Evolutionary conservation across 2,797 vertebrate species (phyloP), one percentile per base, ranked within the genome.

Genomic region (Erethizon dorsatum): DNA sequence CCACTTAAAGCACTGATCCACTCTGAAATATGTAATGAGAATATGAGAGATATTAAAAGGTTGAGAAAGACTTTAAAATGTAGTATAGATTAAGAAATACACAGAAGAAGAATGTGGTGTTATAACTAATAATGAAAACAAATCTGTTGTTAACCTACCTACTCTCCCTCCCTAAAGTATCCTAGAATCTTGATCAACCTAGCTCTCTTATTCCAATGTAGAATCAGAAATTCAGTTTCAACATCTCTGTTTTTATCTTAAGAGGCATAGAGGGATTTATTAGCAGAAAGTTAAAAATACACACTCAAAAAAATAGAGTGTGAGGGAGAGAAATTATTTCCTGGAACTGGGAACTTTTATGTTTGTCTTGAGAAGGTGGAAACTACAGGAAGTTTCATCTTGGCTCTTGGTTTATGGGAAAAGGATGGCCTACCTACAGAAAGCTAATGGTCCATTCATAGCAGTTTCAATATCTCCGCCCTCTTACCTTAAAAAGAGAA

Each of bases 101-200:
- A 37, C 28, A 57, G 84, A 71, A 85, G 24, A 86, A 71, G 41
- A 83, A 93, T 56, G 9, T 6, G 65, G 6, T 65, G 9, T 17
- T 85, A 89, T 83, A 90, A 92, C 67, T 59, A 93, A 78, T 88
- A 88, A 78, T 54, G n/a, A 69, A 79, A 92, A 57, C 24, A 69
- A 83, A 52, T 77, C 73, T 79, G 52, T 14, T 11, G 0, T 89
- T 88, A 57, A 57, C 63, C 52, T 86, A 65, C 50, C 3, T 67
- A 45, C 22, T 14, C 28, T 79, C 1, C 63, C 24, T 79, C 47
- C 24, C 26, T 88, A 41, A 84, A 71, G 5, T 82, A 22, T 37
- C 33, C 18, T 59, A 28, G 41, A 69, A 69, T 18, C 37, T 52
- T 22, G 50, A 13, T 20, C 83, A 10, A 47, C 33, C 14, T 31